These are phyloP conservation scores for Colletes collaris DNA, from an alignment of 2,888 invertebrate species.

Conservation along the genomic window DNA sequence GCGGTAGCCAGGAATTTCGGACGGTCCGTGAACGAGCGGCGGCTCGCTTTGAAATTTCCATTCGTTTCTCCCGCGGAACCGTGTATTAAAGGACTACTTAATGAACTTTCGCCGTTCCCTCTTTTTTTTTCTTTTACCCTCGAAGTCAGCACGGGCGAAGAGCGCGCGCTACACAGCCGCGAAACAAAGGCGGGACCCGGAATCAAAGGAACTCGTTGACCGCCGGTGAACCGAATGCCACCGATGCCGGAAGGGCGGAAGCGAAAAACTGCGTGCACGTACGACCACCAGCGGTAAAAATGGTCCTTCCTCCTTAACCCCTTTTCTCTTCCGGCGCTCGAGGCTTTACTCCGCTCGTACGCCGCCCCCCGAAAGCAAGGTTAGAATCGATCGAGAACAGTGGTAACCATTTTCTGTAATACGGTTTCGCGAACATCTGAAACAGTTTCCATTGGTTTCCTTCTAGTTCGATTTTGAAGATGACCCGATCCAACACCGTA, in stretches of 20 bases:
- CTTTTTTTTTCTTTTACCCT: conserved; percentile 19
- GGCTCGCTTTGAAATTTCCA: conserved; percentile 41
- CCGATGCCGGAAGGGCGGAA: conserved; percentile 20
- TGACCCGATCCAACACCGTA: too few species aligned
- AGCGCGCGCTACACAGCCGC: conserved; percentile 44
- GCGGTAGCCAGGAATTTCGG: conserved; percentile 25
- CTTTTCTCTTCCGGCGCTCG: too few species aligned
- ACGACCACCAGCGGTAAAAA: too few species aligned
- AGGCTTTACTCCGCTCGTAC: too few species aligned
- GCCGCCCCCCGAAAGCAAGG: too few species aligned
- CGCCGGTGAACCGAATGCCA: conserved; percentile 47
- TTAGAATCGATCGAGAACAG: too few species aligned
- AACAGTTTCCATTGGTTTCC: too few species aligned
- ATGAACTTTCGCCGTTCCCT: conserved; percentile 45
- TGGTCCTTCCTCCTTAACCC: too few species aligned
- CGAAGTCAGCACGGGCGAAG: conserved; percentile 8
- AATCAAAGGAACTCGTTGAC: conserved; percentile 62
- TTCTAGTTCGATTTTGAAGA: too few species aligned
- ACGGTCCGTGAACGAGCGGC: conserved; percentile 13
- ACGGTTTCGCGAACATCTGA: too few species aligned
- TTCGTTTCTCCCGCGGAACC: conserved; percentile 31
- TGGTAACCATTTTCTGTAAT: too few species aligned
- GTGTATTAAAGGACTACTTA: conserved; percentile 42
- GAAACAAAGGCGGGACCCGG: conserved; percentile 52
- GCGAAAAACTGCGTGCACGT: conserved; percentile 12